Percentiles rank a stretch among this genome's conserved stretches.
Conservation (phyloP, 2,113 vertebrate species). For the Sula dactylatra region DNA sequence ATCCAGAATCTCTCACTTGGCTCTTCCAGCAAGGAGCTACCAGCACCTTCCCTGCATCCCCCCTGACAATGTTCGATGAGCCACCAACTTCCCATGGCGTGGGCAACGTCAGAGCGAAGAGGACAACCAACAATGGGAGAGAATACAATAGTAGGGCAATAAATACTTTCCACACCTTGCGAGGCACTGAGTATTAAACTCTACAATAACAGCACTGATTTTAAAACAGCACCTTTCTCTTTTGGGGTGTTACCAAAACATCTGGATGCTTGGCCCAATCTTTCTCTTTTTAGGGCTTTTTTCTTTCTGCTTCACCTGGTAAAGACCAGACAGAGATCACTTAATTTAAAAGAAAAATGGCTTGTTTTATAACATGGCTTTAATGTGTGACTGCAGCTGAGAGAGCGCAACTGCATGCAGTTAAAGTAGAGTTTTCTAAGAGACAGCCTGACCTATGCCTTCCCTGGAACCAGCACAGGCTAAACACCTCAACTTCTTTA, state of each 20-base stretch:
- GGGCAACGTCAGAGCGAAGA: fast-evolving
- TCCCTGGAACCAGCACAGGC: background rate
- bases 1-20: background rate
- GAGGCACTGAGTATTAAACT: background rate
- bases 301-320: background rate
- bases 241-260: background rate
- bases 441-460: background rate
- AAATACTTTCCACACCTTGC: background rate
- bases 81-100: fast-evolving
- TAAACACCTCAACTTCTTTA: background rate
- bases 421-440: background rate
- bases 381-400: background rate
- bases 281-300: background rate
- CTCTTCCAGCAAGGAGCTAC: background rate
- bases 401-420: too few species aligned
- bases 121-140: background rate
- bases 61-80: fast-evolving
- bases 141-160: background rate
- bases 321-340: background rate
- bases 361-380: background rate
- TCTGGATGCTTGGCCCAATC: background rate
- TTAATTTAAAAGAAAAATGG: background rate
- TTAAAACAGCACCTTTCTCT: background rate
- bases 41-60: background rate
- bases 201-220: background rate